A percentile compares a stretch with the other conserved stretches of the same genome.
Evolutionary conservation across 2,888 invertebrate species (phyloP).

Genomic region (Lamellibrachia satsuma): DNA sequence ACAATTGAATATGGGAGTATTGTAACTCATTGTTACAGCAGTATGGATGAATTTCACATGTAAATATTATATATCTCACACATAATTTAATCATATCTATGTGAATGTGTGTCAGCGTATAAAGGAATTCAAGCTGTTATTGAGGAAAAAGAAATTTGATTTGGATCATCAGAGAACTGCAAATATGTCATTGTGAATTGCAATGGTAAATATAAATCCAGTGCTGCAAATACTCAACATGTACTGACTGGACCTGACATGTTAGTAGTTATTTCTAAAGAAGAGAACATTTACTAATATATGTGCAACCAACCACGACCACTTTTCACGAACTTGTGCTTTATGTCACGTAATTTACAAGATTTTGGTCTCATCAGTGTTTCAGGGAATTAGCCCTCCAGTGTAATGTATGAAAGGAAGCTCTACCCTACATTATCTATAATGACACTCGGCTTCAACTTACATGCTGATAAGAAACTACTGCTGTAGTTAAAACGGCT

Average conservation of each 20-base stretch:
- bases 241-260: background rate
- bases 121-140: background rate
- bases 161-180: too few relatives aligned
- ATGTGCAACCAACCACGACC: background rate
- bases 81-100: background rate
- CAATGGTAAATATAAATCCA: background rate
- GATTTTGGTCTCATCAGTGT: background rate
- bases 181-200: background rate
- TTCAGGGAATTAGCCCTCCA: background rate
- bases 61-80: background rate
- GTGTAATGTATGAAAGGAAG: background rate
- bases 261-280: background rate
- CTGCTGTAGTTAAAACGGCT: background rate
- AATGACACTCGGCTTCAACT: background rate
- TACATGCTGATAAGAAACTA: background rate
- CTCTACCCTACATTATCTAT: background rate
- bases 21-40: background rate
- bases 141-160: too few relatives aligned
- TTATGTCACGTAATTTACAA: background rate
- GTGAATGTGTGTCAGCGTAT: background rate
- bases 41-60: background rate
- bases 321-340: background rate
- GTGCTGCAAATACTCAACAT: background rate
- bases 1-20: background rate
- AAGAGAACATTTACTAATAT: background rate